A percentile compares a stretch with the other conserved stretches of the same genome.
These are phyloP conservation scores for Tetrax tetrax DNA, from an alignment of 2,113 vertebrate genomes.

Conservation along the genomic window DNA sequence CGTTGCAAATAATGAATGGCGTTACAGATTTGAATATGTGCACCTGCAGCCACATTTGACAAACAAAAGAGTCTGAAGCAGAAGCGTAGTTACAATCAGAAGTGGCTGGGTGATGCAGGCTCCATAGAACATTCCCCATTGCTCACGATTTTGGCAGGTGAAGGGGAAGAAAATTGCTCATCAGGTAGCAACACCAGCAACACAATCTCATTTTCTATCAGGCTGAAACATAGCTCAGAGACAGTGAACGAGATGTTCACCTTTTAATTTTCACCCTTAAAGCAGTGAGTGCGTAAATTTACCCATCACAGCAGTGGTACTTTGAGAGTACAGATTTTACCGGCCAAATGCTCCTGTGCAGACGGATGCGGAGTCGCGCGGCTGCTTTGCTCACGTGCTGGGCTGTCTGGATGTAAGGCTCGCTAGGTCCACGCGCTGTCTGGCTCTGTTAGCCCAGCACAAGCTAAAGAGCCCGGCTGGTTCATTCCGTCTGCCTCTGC, in stretches of 20 bases:
- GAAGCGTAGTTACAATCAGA: not conserved
- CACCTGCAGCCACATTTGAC: not conserved
- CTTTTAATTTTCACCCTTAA: constrained; percentile 28
- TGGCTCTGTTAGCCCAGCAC: not conserved
- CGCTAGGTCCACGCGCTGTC: fast-evolving
- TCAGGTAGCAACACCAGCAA: not conserved
- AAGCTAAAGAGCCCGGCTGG: not conserved
- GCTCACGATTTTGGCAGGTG: not conserved
- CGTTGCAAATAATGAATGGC: not conserved
- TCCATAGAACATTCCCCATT: not conserved
- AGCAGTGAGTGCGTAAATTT: not conserved
- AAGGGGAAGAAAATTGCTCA: constrained; percentile 5
- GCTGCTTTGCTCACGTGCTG: not conserved
- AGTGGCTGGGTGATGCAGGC: not conserved
- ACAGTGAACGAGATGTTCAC: not conserved
- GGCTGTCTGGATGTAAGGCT: not conserved
- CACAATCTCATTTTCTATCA: not conserved
- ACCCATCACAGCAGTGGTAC: not conserved
- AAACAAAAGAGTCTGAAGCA: not conserved
- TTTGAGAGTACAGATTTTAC: not conserved
- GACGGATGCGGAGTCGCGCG: fast-evolving
- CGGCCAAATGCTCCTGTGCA: not conserved
- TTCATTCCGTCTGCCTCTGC: fast-evolving
- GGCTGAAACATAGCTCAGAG: not conserved
- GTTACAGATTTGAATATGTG: not conserved